Conservation (phyloP, 1,140 invertebrate species). For the Nautilus pompilius region DNA sequence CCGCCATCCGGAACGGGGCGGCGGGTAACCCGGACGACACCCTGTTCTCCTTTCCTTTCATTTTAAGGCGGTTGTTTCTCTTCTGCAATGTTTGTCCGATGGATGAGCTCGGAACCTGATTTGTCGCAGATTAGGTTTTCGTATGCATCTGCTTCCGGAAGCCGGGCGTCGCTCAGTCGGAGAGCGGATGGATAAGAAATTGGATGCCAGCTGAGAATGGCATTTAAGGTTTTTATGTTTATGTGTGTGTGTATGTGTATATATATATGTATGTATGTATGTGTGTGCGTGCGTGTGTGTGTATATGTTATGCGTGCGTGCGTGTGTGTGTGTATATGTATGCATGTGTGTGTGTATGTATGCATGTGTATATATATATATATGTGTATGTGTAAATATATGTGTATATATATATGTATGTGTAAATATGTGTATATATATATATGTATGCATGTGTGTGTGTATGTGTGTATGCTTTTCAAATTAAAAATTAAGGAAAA, state of each 20-base stretch:
- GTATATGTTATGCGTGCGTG: background rate
- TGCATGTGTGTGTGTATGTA: background rate
- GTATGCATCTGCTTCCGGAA: too few species aligned
- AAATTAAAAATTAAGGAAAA: background rate
- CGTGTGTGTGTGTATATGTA: background rate
- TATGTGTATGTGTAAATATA: background rate
- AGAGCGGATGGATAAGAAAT: too few species aligned
- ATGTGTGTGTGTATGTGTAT: background rate
- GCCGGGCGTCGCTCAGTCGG: too few species aligned
- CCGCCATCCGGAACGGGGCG: too few species aligned
- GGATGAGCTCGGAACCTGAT: too few species aligned
- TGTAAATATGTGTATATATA: background rate
- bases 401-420: background rate
- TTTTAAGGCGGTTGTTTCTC: too few species aligned
- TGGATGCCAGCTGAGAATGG: too few species aligned
- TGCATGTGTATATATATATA: background rate
- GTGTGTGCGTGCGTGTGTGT: background rate
- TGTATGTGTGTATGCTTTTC: background rate
- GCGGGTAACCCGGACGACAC: too few species aligned
- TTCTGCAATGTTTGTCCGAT: too few species aligned
- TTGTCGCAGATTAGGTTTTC: too few species aligned
- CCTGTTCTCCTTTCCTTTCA: too few species aligned
- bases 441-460: background rate
- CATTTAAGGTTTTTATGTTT: background rate
- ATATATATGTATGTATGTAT: background rate